phyloP scores from a whole-genome alignment of 2,888 invertebrate genomes.

The Ormyrus thymus region DNA sequence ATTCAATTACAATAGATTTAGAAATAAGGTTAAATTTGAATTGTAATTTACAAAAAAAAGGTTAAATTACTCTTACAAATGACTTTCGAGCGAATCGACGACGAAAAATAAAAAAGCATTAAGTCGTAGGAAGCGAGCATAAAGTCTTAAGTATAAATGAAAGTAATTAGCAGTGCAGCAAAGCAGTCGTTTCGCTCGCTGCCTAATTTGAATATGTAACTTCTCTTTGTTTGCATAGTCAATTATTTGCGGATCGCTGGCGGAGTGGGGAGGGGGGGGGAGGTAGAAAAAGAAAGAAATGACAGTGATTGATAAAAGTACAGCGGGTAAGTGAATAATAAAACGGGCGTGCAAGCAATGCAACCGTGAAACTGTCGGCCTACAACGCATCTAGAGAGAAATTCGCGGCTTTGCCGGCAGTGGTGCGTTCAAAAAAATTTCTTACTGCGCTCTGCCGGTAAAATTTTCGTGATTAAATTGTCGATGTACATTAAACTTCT shows the following conservation, averaged over 20 bases:
- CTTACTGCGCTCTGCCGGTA: conserved; percentile 23
- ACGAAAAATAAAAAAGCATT: too few relatives aligned
- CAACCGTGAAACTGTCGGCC: conserved; percentile 10
- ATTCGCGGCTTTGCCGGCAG: conserved; percentile 42
- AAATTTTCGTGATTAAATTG: conserved; percentile 39
- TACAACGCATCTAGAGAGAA: conserved; percentile 9
- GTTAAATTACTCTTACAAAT: too few relatives aligned
- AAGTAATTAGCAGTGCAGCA: conserved; percentile 25
- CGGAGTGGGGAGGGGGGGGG: background rate
- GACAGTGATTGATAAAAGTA: conserved; percentile 52
- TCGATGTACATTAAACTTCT: conserved; percentile 27
- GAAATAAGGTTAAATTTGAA: background rate
- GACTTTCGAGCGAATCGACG: too few relatives aligned
- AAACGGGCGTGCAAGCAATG: conserved; percentile 39
- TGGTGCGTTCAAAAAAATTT: conserved; percentile 37
- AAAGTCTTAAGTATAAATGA: conserved; percentile 22
- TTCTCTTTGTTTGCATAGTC: conserved; percentile 41
- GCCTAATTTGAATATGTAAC: conserved; percentile 49
- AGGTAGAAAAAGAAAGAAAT: conserved; percentile 23
- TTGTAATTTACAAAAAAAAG: background rate
- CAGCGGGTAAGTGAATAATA: conserved; percentile 47
- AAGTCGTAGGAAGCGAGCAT: background rate
- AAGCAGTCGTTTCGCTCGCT: conserved; percentile 2
- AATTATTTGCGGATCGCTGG: conserved; percentile 9
- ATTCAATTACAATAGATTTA: too few relatives aligned